Conservation (phyloP, 2,113 vertebrate genomes). For the Xiphophorus couchianus region DNA sequence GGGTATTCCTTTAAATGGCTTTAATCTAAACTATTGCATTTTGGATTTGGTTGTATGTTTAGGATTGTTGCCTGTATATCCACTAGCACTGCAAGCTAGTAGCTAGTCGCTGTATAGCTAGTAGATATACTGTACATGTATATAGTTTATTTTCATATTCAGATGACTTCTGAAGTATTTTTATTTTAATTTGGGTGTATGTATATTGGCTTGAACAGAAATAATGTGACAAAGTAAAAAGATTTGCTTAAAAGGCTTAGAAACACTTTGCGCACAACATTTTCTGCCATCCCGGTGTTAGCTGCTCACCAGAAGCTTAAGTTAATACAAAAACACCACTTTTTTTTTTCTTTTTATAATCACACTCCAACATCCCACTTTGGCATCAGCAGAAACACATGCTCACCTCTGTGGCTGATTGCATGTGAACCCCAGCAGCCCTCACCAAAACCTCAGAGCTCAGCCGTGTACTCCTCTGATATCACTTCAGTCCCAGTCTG, state of each 20-base stretch:
- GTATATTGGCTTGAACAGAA: no score
- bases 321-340: not conserved
- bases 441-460: slow-evolving; percentile 41
- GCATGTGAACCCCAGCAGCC: slow-evolving; percentile 17
- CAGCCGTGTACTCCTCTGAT: slow-evolving; percentile 39
- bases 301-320: not conserved
- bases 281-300: no score
- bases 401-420: slow-evolving; percentile 9
- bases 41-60: not conserved
- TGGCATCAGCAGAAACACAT: not conserved
- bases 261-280: no score
- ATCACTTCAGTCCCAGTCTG: slow-evolving; percentile 7
- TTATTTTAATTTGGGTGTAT: no score
- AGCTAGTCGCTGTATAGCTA: no score
- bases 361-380: not conserved
- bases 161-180: no score
- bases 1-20: not conserved
- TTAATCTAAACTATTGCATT: not conserved
- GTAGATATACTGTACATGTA: no score
- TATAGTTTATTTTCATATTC: no score
- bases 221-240: no score
- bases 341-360: no score
- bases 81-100: no score
- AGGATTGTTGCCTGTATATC: not conserved
- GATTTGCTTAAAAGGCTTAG: no score